Percentiles rank a stretch among this genome's conserved stretches.
Conservation (phyloP, 2,888 invertebrate species). For the Thereva nobilitata region DNA sequence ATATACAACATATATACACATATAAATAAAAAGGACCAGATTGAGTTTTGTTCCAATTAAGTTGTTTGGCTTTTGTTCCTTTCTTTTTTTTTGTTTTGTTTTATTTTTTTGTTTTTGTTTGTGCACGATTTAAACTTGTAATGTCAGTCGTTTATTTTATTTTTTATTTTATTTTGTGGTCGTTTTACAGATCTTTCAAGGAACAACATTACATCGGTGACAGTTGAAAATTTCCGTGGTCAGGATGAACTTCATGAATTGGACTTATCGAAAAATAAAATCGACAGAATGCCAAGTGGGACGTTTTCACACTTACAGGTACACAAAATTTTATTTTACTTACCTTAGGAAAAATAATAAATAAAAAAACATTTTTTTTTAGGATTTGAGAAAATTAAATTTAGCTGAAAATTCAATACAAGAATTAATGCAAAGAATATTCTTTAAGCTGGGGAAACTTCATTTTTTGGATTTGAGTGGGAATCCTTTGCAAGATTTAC, state of each 20-base stretch:
- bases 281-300: slow-evolving; percentile 74
- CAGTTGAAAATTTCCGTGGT: slow-evolving; percentile 76
- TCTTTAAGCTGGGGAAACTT: slow-evolving; percentile 74
- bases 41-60: slow-evolving; percentile 36
- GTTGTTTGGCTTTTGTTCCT: slow-evolving; percentile 36
- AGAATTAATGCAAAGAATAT: slow-evolving; percentile 71
- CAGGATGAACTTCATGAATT: slow-evolving; percentile 72
- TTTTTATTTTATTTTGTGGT: too few relatives aligned
- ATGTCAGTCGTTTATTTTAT: too few relatives aligned
- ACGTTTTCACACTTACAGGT: slow-evolving; percentile 71
- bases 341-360: slow-evolving; percentile 2
- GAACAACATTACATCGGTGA: slow-evolving; percentile 73
- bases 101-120: too few relatives aligned
- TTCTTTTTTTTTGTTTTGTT: background rate
- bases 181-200: slow-evolving; percentile 68
- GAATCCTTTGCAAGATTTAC: slow-evolving; percentile 73
- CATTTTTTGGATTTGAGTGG: slow-evolving; percentile 73
- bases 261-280: slow-evolving; percentile 74
- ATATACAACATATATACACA: slow-evolving; percentile 1
- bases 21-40: background rate
- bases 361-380: slow-evolving; percentile 44
- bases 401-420: slow-evolving; percentile 70
- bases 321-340: slow-evolving; percentile 43
- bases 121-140: too few relatives aligned
- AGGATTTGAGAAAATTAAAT: slow-evolving; percentile 69